phyloP scores from a whole-genome alignment of 2,797 vertebrate species.

The Morus bassanus region DNA sequence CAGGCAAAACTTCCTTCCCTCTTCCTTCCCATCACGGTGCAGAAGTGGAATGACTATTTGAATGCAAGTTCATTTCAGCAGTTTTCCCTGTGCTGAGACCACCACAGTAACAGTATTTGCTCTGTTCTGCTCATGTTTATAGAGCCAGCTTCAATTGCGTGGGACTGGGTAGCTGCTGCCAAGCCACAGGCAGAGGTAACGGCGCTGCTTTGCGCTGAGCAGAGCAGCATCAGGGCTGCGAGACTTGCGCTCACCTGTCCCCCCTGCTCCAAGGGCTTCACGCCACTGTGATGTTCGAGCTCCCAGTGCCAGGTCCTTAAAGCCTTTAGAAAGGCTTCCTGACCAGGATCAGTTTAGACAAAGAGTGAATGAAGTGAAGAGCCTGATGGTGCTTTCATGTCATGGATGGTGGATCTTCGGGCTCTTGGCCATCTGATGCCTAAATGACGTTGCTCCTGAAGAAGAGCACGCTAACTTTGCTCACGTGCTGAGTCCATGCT shows the following conservation, averaged over 20 bases:
- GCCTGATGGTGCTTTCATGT: neutral
- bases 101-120: neutral
- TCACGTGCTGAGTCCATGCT: neutral
- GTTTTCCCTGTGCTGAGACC: neutral
- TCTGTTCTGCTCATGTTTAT: neutral
- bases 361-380: neutral
- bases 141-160: too few species aligned
- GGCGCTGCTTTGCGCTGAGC: too few species aligned
- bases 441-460: neutral
- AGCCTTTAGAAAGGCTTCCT: neutral
- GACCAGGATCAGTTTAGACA: neutral
- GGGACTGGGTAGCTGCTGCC: neutral
- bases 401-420: neutral
- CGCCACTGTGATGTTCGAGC: neutral
- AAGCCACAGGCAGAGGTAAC: neutral
- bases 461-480: neutral
- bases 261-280: neutral
- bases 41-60: neutral
- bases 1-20: neutral
- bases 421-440: neutral
- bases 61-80: neutral
- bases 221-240: neutral
- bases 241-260: neutral
- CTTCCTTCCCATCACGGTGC: neutral
- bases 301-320: neutral